These are phyloP conservation scores for Labeo catla DNA, from an alignment of 2,113 vertebrate genomes.

Conservation along the genomic window DNA sequence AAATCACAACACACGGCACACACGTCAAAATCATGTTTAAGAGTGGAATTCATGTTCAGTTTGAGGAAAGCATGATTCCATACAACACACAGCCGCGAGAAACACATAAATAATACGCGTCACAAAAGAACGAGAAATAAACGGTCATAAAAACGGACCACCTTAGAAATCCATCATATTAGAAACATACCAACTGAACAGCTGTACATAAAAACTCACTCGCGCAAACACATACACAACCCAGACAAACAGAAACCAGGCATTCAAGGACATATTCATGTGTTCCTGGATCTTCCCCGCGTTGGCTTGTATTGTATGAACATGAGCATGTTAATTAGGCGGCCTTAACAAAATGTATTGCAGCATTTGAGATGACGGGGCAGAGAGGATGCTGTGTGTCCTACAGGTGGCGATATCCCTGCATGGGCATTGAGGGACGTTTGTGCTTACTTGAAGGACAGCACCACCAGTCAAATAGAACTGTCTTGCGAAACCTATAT, in stretches of 20 bases:
- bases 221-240: conserved; percentile 9
- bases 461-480: conserved; percentile 34
- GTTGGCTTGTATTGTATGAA: conserved; percentile 44
- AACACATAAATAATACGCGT: conserved; percentile 39
- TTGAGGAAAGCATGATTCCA: conserved; percentile 6
- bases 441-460: conserved; percentile 52
- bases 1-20: conserved; percentile 11
- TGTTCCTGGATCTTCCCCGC: conserved; percentile 19
- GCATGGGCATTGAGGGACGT: conserved; percentile 44
- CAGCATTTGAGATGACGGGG: conserved; percentile 15
- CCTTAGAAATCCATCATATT: conserved; percentile 51
- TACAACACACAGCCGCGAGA: conserved; percentile 26
- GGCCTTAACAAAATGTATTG: conserved; percentile 44
- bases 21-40: conserved; percentile 28
- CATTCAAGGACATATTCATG: neutral
- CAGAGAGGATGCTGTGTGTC: conserved; percentile 4
- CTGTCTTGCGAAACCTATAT: conserved; percentile 44
- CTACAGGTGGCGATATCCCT: conserved; percentile 40
- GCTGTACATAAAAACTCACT: conserved; percentile 4
- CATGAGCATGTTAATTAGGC: conserved; percentile 17
- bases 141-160: conserved; percentile 28
- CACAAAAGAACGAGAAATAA: conserved; percentile 40
- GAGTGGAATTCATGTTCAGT: conserved; percentile 10
- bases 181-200: conserved; percentile 44
- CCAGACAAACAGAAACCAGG: conserved; percentile 28